A percentile compares a stretch with the other conserved stretches of the same genome.
phyloP scores from a whole-genome alignment of 2,113 vertebrate genomes.

The Dolichallabes microphthalmus region DNA sequence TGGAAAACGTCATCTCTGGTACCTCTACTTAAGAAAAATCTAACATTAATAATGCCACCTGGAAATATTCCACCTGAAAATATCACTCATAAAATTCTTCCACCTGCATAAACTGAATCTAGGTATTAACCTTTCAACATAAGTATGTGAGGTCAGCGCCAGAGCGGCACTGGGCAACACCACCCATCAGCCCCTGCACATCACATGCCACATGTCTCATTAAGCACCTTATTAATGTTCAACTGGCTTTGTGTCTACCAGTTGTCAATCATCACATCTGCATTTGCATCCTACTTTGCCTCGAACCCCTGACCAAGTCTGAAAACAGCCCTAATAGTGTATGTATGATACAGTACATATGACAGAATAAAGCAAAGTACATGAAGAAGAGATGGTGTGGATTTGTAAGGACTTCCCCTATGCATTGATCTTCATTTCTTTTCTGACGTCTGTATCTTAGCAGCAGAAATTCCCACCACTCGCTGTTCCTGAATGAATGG shows the following conservation, averaged over 20 bases:
- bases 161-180: too few relatives aligned
- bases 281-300: too few relatives aligned
- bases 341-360: neutral
- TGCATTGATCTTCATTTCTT: constrained; percentile 60
- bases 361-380: neutral
- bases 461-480: constrained; percentile 40
- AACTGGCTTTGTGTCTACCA: too few relatives aligned
- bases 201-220: too few relatives aligned
- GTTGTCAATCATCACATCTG: too few relatives aligned
- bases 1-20: neutral
- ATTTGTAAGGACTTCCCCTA: constrained; percentile 44
- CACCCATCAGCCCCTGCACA: too few relatives aligned
- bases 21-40: neutral
- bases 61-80: neutral
- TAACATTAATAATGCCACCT: neutral
- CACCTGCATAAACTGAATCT: neutral
- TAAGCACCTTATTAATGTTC: too few relatives aligned
- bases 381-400: constrained; percentile 40
- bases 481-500: constrained; percentile 33
- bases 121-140: neutral
- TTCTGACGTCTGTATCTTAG: constrained; percentile 51
- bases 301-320: neutral
- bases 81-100: too few relatives aligned
- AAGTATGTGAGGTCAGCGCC: too few relatives aligned
- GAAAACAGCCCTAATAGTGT: neutral